Conservation (phyloP, 2,797 vertebrate species). For the Agapornis canus region DNA sequence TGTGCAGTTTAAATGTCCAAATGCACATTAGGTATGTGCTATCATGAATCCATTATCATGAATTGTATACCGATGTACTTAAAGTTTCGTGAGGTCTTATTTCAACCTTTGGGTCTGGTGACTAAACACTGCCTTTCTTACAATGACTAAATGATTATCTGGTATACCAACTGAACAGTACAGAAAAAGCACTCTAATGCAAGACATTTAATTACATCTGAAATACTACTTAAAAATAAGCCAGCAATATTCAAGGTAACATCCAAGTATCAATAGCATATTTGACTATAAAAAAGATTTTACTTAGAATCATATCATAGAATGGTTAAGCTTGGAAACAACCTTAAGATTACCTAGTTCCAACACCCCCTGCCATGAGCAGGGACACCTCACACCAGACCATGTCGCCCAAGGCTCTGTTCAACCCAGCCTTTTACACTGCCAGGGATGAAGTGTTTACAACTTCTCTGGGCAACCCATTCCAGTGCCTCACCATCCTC, state of each 20-base stretch:
- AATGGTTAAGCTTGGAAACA: background rate
- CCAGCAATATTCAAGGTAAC: background rate
- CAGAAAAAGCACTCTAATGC: background rate
- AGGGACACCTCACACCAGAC: background rate
- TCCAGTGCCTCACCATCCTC: background rate
- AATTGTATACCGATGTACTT: background rate
- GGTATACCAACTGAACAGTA: background rate
- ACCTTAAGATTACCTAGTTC: background rate
- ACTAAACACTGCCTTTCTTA: background rate
- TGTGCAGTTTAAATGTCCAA: background rate
- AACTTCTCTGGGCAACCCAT: background rate
- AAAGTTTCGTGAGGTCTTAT: background rate
- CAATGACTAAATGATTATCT: background rate
- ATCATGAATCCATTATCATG: background rate
- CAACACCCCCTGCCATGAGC: background rate
- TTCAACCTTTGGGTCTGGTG: background rate
- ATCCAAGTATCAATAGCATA: background rate
- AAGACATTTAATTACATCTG: background rate
- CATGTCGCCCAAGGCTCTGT: background rate
- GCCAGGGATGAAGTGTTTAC: background rate
- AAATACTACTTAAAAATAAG: conserved; percentile 6
- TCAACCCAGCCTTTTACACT: background rate
- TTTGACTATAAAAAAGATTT: background rate
- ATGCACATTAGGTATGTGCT: background rate
- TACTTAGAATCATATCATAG: background rate